phyloP scores from a whole-genome alignment of 1,140 invertebrate species.

The Dysdera silvatica region DNA sequence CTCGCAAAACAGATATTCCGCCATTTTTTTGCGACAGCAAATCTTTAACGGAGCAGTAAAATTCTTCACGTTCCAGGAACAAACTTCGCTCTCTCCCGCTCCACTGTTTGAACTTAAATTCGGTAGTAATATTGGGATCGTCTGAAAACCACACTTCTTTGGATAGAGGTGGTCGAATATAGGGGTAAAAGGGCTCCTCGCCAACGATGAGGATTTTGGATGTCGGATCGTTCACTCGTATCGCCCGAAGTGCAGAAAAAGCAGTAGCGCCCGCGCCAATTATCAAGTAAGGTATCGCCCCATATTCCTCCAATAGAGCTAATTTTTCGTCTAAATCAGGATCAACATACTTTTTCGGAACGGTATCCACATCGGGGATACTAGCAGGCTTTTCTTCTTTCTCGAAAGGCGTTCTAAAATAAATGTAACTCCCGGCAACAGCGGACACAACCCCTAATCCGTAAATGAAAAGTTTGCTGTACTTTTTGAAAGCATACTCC shows the following conservation, averaged over 20 bases:
- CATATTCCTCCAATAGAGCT: conserved; percentile 5
- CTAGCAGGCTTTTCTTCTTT: too few relatives aligned
- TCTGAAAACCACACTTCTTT: conserved; percentile 72
- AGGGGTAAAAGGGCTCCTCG: conserved; percentile 66
- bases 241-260: conserved; percentile 76
- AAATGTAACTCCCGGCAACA: too few relatives aligned
- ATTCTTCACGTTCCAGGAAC: conserved; percentile 76
- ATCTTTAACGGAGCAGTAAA: conserved; percentile 53
- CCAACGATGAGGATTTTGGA: conserved; percentile 73
- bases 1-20: conserved; percentile 65
- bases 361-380: too few relatives aligned
- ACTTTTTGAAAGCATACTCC: too few relatives aligned
- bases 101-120: conserved; percentile 76
- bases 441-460: too few relatives aligned
- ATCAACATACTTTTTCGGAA: too few relatives aligned
- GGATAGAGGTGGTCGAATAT: conserved; percentile 85
- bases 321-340: conserved; percentile 16
- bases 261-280: conserved; percentile 79
- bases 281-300: conserved; percentile 58
- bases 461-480: too few relatives aligned
- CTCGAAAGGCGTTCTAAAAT: too few relatives aligned
- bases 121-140: conserved; percentile 49
- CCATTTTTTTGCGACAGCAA: conserved; percentile 58
- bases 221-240: conserved; percentile 68
- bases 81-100: conserved; percentile 75